Conservation (phyloP, 1,140 invertebrate genomes). For the Yoshiicerus persimilis region DNA sequence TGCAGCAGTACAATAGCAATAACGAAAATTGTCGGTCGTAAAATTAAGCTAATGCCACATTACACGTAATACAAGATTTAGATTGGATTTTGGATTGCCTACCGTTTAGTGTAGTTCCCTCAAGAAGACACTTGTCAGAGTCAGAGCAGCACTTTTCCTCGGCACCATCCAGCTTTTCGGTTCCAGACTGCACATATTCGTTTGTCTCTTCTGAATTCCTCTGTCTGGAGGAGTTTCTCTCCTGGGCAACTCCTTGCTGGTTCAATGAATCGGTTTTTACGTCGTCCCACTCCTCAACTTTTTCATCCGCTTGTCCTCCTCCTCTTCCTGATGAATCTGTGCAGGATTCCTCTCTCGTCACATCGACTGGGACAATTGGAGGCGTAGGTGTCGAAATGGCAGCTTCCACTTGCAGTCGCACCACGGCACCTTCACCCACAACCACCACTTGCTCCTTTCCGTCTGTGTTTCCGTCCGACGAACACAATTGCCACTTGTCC, state of each 20-base stretch:
- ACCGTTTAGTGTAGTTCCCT: conserved; percentile 8
- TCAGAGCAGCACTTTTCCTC: neutral
- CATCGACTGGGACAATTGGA: neutral
- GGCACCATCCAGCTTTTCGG: neutral
- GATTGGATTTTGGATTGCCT: neutral
- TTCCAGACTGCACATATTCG: neutral
- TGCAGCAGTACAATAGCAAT: neutral
- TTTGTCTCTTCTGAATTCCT: neutral
- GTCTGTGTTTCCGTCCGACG: neutral
- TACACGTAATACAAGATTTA: neutral
- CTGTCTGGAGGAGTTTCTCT: neutral
- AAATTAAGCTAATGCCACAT: neutral
- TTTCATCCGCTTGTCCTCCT: neutral
- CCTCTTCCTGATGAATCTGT: neutral
- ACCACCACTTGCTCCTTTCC: neutral
- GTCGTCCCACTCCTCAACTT: neutral
- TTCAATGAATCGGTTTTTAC: neutral
- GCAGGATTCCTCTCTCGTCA: neutral
- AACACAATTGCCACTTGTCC: conserved; percentile 6
- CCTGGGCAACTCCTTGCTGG: neutral
- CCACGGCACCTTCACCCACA: neutral
- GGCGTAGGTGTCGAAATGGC: neutral
- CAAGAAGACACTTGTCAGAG: neutral
- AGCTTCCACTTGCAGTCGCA: neutral
- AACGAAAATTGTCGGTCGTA: neutral